Base-by-base conservation (phyloP, 1,140 invertebrate species). In the Trichogramma pretiosum region DNA sequence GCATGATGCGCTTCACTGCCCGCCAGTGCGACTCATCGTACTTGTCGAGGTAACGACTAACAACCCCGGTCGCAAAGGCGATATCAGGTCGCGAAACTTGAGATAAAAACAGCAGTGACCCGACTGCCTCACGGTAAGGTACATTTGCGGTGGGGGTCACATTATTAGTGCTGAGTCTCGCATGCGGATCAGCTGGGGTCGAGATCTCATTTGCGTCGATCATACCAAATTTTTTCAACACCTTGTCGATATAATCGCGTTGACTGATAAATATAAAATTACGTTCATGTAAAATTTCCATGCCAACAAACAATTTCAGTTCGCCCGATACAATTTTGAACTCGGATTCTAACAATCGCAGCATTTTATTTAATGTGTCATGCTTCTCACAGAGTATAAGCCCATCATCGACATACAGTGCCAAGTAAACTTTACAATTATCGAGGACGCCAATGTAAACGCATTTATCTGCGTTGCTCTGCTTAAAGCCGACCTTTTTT, bases 51-150 rank as follows among this genome's bases (percentile, higher is more conserved):
- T 55, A 71, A 37, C 62, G 58, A 38, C 61, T 63, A 10, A 63
- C 39, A 13, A 56, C 33, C 13, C 50, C 52, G 0, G 73, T 66
- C 3, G 66, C 60, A 48, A 58, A 72, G 2, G 62, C 46, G 17
- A 73, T 60, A 45, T 74, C 68, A n/a, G 67, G 66, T 21, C 72
- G 46, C 11, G 62, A 64, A 0, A 47, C 46, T 19, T 52, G 52
- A 8, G 66, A 51, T 5, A 69, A 42, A 50, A 72, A 73, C 40
- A 72, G 47, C 17, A 74, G 54, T 34, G 55, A 57, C 3, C 65
- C 65, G 3, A 71, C 55, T 2, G 63, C 48, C 46, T 72, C 56
- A 22, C 58, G 55, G 40, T 61, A 70, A 2, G 62, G 63, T 35
- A 65, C 60, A n/a, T 38, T 32, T 9, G 16, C 7, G 13, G n/a